Evolutionary conservation across 1,140 invertebrate genomes (phyloP).

Genomic region (Drosophila lacteicornis): DNA sequence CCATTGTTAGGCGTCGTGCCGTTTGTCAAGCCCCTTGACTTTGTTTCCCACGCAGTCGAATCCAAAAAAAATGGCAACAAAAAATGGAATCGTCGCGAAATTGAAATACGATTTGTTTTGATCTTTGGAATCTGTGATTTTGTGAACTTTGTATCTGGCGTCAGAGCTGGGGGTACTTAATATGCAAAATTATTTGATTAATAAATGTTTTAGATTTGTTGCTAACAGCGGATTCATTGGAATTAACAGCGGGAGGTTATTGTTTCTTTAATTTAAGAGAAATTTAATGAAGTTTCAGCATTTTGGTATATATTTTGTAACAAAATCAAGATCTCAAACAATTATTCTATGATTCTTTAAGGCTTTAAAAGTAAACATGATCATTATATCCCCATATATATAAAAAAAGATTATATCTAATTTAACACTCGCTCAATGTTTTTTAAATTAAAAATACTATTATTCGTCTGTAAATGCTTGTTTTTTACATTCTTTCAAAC

Average conservation of each 20-base stretch:
- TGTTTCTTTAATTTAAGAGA: background rate
- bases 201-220: background rate
- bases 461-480: background rate
- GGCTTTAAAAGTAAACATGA: background rate
- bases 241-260: slow-evolving; percentile 1
- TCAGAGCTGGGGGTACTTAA: slow-evolving; percentile 24
- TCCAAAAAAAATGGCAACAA: slow-evolving; percentile 31
- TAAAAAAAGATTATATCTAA: background rate
- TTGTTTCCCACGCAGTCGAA: slow-evolving; percentile 65
- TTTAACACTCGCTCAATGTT: background rate
- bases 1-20: slow-evolving; percentile 41
- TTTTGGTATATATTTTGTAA: background rate
- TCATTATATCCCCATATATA: too few species aligned
- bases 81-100: background rate
- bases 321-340: background rate
- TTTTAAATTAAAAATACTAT: background rate
- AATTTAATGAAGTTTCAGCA: background rate
- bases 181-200: slow-evolving; percentile 17
- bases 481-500: background rate
- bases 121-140: slow-evolving; percentile 39
- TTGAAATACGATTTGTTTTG: slow-evolving; percentile 39
- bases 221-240: background rate
- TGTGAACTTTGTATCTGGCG: slow-evolving; percentile 47
- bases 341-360: too few species aligned
- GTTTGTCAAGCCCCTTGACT: slow-evolving; percentile 42